Evolutionary conservation across 2,113 vertebrate species (phyloP).

Genomic region (Psittacara wagleri): DNA sequence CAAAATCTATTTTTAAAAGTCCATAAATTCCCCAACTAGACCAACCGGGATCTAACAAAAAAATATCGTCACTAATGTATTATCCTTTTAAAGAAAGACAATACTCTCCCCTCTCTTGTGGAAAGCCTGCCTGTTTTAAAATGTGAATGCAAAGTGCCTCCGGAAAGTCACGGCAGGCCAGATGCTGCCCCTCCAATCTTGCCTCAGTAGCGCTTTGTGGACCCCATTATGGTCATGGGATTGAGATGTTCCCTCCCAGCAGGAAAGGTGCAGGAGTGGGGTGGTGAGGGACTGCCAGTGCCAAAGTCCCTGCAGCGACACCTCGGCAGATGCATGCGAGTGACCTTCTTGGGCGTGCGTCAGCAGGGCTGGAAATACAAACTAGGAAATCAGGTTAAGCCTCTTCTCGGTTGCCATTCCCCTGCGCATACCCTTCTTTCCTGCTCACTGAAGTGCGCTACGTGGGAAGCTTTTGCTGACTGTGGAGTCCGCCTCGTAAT

Average conservation of each 20-base stretch:
- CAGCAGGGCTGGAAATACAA: constrained; percentile 51
- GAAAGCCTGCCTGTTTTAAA: background rate
- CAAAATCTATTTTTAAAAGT: constrained; percentile 77
- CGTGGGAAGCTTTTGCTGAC: constrained; percentile 25
- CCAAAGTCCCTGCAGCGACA: background rate
- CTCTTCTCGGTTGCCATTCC: constrained; percentile 30
- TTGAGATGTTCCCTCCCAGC: background rate
- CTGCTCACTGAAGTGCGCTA: background rate
- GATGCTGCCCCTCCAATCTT: background rate
- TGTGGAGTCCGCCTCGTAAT: background rate
- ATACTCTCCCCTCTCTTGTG: background rate
- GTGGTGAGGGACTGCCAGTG: background rate
- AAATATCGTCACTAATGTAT: constrained; percentile 9
- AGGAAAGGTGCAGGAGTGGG: background rate
- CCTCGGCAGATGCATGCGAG: background rate
- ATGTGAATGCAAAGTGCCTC: background rate
- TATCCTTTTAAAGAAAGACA: constrained; percentile 17
- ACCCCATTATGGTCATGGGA: rapidly evolving
- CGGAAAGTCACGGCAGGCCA: background rate
- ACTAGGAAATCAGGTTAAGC: constrained; percentile 65
- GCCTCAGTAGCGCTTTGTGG: rapidly evolving
- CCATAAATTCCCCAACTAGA: constrained; percentile 63
- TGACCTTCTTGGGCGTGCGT: constrained; percentile 4
- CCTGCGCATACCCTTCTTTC: background rate
- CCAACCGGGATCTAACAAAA: constrained; percentile 29